Conservation (phyloP, 2,888 invertebrate genomes). For the Gymnocheta viridis region DNA sequence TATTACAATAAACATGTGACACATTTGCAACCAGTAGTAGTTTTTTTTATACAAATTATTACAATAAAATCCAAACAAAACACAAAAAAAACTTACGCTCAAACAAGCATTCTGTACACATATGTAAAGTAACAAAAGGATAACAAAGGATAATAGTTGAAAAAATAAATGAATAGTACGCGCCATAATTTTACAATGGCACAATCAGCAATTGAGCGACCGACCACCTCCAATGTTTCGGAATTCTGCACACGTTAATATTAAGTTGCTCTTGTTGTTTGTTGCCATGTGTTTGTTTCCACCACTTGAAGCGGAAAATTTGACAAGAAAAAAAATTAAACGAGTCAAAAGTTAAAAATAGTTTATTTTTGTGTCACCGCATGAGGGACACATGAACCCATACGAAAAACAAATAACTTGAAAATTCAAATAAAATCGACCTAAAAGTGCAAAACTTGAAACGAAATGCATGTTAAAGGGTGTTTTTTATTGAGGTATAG, state of each 20-base stretch:
- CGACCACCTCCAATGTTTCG: conserved; percentile 62
- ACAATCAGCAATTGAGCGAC: conserved; percentile 46
- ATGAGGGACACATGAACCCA: conserved; percentile 59
- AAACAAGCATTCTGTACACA: conserved; percentile 18
- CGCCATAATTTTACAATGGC: conserved; percentile 62
- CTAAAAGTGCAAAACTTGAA: conserved; percentile 1
- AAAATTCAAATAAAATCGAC: conserved; percentile 4
- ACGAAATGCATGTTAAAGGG: not conserved
- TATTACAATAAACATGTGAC: conserved; percentile 53
- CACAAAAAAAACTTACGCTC: not conserved
- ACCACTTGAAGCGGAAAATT: conserved; percentile 68
- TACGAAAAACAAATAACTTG: conserved; percentile 1
- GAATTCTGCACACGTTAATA: conserved; percentile 58
- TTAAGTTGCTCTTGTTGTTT: conserved; percentile 12
- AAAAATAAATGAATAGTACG: conserved; percentile 55
- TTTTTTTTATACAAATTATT: not conserved
- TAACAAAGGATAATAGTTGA: conserved; percentile 49
- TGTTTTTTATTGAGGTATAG: too few relatives aligned
- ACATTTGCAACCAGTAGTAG: conserved; percentile 28
- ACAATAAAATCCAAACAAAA: conserved; percentile 13
- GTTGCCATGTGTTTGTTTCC: conserved; percentile 1
- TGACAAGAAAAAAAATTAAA: conserved; percentile 44
- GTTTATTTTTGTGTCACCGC: conserved; percentile 47
- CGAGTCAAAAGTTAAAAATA: conserved; percentile 55
- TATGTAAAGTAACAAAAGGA: conserved; percentile 52